Evolutionary conservation across 2,113 vertebrate species (phyloP).

Genomic region (Azemiops feae): DNA sequence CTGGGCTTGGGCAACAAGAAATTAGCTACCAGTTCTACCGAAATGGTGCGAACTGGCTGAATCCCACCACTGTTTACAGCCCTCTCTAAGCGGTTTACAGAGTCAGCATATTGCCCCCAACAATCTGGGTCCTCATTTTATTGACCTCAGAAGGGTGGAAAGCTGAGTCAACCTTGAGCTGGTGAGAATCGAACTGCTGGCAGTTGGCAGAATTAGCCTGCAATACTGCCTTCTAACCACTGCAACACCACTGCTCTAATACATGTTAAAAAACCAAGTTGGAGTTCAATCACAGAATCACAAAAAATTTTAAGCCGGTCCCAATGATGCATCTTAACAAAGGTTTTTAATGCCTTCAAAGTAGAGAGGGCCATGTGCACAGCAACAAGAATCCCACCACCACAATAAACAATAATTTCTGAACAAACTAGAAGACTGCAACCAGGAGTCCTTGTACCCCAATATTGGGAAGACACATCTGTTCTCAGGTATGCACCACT

Average conservation of each 20-base stretch:
- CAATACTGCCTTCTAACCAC: too few species aligned
- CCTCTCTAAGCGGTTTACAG: too few species aligned
- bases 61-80: too few species aligned
- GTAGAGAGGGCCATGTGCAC: not conserved
- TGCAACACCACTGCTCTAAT: not conserved
- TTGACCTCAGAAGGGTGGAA: too few species aligned
- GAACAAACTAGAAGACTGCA: not conserved
- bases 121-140: too few species aligned
- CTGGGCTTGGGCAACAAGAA: too few species aligned
- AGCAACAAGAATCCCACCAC: not conserved
- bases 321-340: not conserved
- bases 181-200: too few species aligned
- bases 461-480: not conserved
- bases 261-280: not conserved
- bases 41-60: too few species aligned
- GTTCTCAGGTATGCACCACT: not conserved
- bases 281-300: not conserved
- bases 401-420: not conserved
- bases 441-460: not conserved
- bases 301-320: not conserved
- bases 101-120: too few species aligned
- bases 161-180: too few species aligned
- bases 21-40: too few species aligned
- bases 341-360: not conserved
- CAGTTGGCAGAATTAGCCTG: too few species aligned